Evolutionary conservation across 2,888 invertebrate species (phyloP), one percentile per base, ranked within the genome.

Genomic region (Microchrysa polita): DNA sequence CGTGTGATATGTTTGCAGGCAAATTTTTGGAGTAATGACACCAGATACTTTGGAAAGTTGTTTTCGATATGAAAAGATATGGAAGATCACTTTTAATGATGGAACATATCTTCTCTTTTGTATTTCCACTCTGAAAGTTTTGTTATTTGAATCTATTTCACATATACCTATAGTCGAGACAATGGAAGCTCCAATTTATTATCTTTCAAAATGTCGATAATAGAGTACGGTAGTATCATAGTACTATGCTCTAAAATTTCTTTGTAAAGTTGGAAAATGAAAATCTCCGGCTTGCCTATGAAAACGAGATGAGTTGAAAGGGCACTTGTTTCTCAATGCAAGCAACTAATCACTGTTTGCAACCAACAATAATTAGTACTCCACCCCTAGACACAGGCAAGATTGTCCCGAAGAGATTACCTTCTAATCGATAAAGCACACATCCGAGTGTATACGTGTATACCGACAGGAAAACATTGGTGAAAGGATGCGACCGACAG

Each of bases 341-440:
- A 20, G 22, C 5, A 10, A 20, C 55, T 20, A 55, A 55, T 55
- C 55, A 55, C 18, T 20, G 18, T 55, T 55, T 55, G 55, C 55
- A 55, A 55, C 22, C 10, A 16, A 16, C 22, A 55, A 10, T 55
- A 20, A 55, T 55, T 55, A 55, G 55, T 18, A 16, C 55, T 18
- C 10, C 10, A 55, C 1, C 20, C n/a, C 1, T 55, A n/a, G 16
- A 20, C 55, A 20, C 55, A 20, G 22, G 7, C 18, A n/a, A 55
- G 55, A 55, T 55, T 22, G 55, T 55, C 18, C n/a, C 55, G 16
- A 18, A 55, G 16, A 18, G 55, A 55, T 55, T 55, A 1, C 55
- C 14, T n/a, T 55, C 55, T 55, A 55, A 55, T 55, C 55, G 55
- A 55, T 55, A 20, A 12, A 55, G 16, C 55, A 55, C 22, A 55